Conservation (phyloP, 2,888 invertebrate genomes). For the Scaeva pyrastri region DNA sequence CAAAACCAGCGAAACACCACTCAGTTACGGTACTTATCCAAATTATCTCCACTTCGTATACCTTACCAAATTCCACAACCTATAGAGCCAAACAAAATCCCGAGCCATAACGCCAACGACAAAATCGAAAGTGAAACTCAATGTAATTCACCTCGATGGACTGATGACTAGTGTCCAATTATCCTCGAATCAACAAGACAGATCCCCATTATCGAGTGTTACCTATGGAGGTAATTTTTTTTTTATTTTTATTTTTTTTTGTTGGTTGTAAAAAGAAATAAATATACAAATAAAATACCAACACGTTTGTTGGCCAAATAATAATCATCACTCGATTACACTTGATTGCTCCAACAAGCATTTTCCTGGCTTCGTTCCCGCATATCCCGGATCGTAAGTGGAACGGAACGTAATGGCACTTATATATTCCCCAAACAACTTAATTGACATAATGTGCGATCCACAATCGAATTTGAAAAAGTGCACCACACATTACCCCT, state of each 20-base stretch:
- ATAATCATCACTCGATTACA: slow-evolving; percentile 72
- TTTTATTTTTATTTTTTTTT: too few relatives aligned
- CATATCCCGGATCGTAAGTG: not conserved
- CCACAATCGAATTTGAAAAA: slow-evolving; percentile 70
- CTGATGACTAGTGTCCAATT: slow-evolving; percentile 51
- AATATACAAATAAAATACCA: slow-evolving; percentile 51
- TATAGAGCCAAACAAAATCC: not conserved
- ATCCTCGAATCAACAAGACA: slow-evolving; percentile 60
- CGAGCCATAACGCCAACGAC: slow-evolving; percentile 3
- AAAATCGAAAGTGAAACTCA: slow-evolving; percentile 68
- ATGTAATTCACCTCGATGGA: slow-evolving; percentile 38
- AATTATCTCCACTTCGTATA: slow-evolving; percentile 59
- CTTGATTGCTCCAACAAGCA: slow-evolving; percentile 66
- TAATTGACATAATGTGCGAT: slow-evolving; percentile 74
- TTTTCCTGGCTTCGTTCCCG: slow-evolving; percentile 38
- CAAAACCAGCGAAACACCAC: slow-evolving; percentile 7
- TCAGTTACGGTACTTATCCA: slow-evolving; percentile 62
- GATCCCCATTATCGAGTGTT: slow-evolving; percentile 49
- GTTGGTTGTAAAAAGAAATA: not conserved
- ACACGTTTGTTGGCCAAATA: slow-evolving; percentile 70
- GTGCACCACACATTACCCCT: slow-evolving; percentile 55
- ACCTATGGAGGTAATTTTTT: not conserved
- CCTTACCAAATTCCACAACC: slow-evolving; percentile 34
- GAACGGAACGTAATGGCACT: slow-evolving; percentile 56
- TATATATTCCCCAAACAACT: slow-evolving; percentile 59